A percentile compares a stretch with the other conserved stretches of the same genome.
Evolutionary conservation across 2,113 vertebrate species (phyloP).

Genomic region (Pseudopodoces humilis): DNA sequence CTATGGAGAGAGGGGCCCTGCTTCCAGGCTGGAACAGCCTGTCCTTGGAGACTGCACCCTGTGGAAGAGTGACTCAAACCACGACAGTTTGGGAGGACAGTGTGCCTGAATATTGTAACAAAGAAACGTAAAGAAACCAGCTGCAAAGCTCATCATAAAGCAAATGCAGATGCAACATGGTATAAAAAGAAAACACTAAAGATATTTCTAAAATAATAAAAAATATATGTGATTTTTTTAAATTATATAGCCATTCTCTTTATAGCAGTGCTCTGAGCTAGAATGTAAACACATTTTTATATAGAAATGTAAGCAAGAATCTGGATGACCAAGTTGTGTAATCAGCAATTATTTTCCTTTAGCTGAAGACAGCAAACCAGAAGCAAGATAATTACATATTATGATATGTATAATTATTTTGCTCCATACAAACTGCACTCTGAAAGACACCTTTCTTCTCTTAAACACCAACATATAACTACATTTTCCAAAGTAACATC

Average conservation of each 20-base stretch:
- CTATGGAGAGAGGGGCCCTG: not conserved
- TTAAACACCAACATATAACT: not conserved
- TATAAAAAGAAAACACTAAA: not conserved
- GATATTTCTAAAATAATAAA: not conserved
- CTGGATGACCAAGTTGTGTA: not conserved
- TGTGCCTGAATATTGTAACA: not conserved
- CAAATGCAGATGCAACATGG: not conserved
- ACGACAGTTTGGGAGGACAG: not conserved
- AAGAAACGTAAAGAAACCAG: not conserved
- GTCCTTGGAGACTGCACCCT: not conserved
- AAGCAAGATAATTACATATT: not conserved
- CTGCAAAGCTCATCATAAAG: not conserved
- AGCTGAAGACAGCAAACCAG: not conserved
- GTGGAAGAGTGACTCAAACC: not conserved
- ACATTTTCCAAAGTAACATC: not conserved
- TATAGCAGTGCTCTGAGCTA: not conserved
- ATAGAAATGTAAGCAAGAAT: not conserved
- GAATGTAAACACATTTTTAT: not conserved
- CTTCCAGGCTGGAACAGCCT: not conserved
- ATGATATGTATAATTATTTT: not conserved
- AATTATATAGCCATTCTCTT: not conserved
- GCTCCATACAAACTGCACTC: not conserved
- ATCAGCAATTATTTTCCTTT: not conserved
- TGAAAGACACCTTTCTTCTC: not conserved
- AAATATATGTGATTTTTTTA: not conserved